A percentile compares a stretch with the other conserved stretches of the same genome.
Evolutionary conservation across 2,797 vertebrate species (phyloP).

Genomic region (Siniperca undulata): DNA sequence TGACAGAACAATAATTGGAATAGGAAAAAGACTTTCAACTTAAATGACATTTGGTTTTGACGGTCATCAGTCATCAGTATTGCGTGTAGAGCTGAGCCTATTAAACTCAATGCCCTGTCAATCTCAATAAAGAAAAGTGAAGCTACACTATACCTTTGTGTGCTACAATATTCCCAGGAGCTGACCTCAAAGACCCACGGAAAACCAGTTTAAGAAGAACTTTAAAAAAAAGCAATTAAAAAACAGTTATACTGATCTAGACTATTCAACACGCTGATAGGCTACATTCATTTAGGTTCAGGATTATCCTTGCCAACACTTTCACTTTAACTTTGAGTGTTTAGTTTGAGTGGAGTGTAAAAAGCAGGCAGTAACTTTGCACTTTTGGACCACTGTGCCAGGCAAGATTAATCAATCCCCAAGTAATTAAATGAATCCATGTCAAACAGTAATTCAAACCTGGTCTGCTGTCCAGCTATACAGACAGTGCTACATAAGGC

Average conservation of each 20-base stretch:
- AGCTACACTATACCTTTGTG: neutral
- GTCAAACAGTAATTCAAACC: conserved; percentile 67
- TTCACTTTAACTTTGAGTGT: conserved; percentile 57
- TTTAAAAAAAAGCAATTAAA: neutral
- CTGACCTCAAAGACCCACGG: neutral
- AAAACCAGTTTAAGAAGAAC: neutral
- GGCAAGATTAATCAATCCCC: conserved; percentile 66
- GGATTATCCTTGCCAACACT: conserved; percentile 30
- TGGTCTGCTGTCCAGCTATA: conserved; percentile 51
- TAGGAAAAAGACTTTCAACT: neutral
- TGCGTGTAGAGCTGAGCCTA: neutral
- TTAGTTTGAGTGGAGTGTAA: conserved; percentile 53
- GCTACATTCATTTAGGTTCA: conserved; percentile 15
- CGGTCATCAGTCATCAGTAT: neutral
- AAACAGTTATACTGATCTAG: neutral
- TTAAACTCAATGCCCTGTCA: neutral
- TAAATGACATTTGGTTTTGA: neutral
- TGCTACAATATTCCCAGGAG: neutral
- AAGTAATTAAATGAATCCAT: conserved; percentile 73
- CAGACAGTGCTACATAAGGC: conserved; percentile 53
- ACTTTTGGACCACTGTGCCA: conserved; percentile 48
- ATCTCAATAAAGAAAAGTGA: conserved; percentile 4
- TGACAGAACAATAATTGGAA: neutral
- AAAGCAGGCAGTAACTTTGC: conserved; percentile 56
- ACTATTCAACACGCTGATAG: conserved; percentile 1